A percentile compares a stretch with the other conserved stretches of the same genome.
Conservation (phyloP, 2,888 invertebrate genomes). For the Nasonia oneida region DNA sequence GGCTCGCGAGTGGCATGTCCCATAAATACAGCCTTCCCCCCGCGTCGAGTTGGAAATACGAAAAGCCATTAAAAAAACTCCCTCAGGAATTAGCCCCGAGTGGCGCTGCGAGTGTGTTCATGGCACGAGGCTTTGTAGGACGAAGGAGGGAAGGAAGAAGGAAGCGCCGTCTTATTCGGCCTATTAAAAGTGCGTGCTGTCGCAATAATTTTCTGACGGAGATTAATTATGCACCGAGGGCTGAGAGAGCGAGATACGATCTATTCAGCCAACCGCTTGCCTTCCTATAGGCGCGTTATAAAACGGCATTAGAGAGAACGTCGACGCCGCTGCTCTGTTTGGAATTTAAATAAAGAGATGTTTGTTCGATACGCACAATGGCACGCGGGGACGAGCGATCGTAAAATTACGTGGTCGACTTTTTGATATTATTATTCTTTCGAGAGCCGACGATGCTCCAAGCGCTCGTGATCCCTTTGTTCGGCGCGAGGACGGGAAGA, state of each 20-base stretch:
- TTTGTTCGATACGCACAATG: constrained; percentile 58
- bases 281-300: constrained; percentile 13
- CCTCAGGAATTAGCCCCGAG: constrained; percentile 56
- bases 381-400: constrained; percentile 21
- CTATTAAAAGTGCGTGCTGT: constrained; percentile 58
- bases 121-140: background rate
- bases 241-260: constrained; percentile 34
- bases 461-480: background rate
- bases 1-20: constrained; percentile 36
- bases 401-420: constrained; percentile 54
- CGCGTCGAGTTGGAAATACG: constrained; percentile 51
- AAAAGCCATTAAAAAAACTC: constrained; percentile 59
- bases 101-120: background rate
- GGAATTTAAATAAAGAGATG: constrained; percentile 56
- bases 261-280: constrained; percentile 24
- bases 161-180: constrained; percentile 38
- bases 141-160: background rate
- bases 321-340: background rate
- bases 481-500: background rate
- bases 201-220: constrained; percentile 53
- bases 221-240: constrained; percentile 60
- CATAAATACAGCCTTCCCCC: constrained; percentile 44
- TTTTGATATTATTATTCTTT: constrained; percentile 43
- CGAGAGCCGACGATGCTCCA: background rate
- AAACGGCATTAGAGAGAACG: constrained; percentile 37